Conservation (phyloP, 2,888 invertebrate genomes). For the Salticus scenicus region DNA sequence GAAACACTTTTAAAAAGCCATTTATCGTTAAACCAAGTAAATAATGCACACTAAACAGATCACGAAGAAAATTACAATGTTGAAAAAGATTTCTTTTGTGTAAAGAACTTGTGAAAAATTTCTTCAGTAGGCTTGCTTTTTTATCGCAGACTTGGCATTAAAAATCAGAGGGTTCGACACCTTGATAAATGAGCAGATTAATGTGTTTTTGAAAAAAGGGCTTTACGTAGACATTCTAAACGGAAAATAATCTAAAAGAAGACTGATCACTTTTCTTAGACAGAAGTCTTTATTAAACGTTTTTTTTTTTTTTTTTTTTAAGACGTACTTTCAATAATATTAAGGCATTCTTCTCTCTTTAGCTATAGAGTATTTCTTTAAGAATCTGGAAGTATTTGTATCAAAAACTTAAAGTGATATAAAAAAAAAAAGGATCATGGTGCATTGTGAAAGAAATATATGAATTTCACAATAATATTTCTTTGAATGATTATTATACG, state of each 20-base stretch:
- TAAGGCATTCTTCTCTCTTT: slow-evolving; percentile 57
- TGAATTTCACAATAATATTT: too few relatives aligned
- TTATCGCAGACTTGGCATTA: slow-evolving; percentile 65
- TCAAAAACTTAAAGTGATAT: slow-evolving; percentile 3
- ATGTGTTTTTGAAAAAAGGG: slow-evolving; percentile 69
- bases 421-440: not conserved
- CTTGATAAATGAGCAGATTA: slow-evolving; percentile 68
- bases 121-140: slow-evolving; percentile 22
- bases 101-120: not conserved
- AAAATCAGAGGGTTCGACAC: slow-evolving; percentile 66
- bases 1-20: too few relatives aligned
- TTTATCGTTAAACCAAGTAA: not conserved
- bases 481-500: too few relatives aligned
- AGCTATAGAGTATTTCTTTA: slow-evolving; percentile 50
- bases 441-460: too few relatives aligned
- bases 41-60: not conserved
- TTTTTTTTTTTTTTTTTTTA: slow-evolving; percentile 40
- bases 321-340: slow-evolving; percentile 65
- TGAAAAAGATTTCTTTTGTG: slow-evolving; percentile 17
- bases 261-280: slow-evolving; percentile 65
- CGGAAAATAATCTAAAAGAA: slow-evolving; percentile 69
- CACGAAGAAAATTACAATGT: not conserved
- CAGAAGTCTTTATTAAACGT: slow-evolving; percentile 66
- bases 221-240: slow-evolving; percentile 66
- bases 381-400: slow-evolving; percentile 29